A percentile compares a stretch with the other conserved stretches of the same genome.
Conservation (phyloP, 30 jellyfish, hydroid and myxozoan genomes). For the Chrysaora quinquecirrha region DNA sequence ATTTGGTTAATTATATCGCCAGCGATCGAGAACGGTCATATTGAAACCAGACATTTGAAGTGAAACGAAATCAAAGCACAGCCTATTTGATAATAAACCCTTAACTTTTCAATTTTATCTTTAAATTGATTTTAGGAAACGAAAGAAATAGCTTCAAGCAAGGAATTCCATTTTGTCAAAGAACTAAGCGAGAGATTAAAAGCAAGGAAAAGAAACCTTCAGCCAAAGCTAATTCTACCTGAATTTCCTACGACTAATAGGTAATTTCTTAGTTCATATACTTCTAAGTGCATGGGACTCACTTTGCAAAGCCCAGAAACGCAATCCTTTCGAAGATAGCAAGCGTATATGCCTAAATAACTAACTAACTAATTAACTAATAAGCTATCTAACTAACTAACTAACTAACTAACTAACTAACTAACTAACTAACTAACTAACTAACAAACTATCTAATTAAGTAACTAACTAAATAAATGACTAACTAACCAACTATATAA, state of each 20-base stretch:
- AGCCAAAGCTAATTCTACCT: slow-evolving; percentile 23
- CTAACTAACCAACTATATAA: no score
- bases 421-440: background rate
- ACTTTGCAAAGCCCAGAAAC: background rate
- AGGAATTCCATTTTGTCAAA: slow-evolving; percentile 19
- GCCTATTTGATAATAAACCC: no score
- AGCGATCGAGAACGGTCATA: background rate
- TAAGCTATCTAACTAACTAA: background rate
- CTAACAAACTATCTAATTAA: no score
- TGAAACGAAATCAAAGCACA: background rate
- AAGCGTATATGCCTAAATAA: background rate
- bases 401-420: background rate
- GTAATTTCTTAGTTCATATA: no score
- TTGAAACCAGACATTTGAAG: background rate
- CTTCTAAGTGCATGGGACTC: no score
- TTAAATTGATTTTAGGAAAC: slow-evolving; percentile 20
- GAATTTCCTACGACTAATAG: background rate
- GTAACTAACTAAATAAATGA: no score
- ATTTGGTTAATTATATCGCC: background rate
- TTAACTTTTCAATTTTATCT: no score
- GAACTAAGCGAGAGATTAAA: background rate
- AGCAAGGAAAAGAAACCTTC: background rate
- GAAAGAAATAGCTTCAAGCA: slow-evolving; percentile 13
- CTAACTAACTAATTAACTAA: background rate
- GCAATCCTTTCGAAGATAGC: background rate